Evolutionary conservation across 1,140 invertebrate species (phyloP).

Genomic region (Centruroides vittatus): DNA sequence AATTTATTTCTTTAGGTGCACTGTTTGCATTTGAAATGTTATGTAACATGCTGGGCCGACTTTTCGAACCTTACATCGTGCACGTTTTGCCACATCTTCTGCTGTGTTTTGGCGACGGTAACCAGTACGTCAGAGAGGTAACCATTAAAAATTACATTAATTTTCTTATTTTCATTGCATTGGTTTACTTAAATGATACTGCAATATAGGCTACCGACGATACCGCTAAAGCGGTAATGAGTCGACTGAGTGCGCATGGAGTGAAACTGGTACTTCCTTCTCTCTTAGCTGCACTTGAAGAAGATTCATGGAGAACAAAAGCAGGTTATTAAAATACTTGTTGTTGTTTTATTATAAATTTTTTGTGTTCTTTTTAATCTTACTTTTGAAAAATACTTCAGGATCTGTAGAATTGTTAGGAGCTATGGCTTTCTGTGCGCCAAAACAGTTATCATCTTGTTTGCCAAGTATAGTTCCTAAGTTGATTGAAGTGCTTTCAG

Average conservation of each 20-base stretch:
- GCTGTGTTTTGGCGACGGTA: slow-evolving; percentile 88
- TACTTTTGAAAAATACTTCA: slow-evolving; percentile 23
- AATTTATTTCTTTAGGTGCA: slow-evolving; percentile 44
- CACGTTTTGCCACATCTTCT: slow-evolving; percentile 89
- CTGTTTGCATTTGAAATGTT: slow-evolving; percentile 96
- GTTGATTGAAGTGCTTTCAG: slow-evolving; percentile 88
- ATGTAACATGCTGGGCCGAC: slow-evolving; percentile 79
- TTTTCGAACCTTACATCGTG: slow-evolving; percentile 98
- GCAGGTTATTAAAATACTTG: slow-evolving; percentile 42
- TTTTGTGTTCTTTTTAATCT: slow-evolving; percentile 2
- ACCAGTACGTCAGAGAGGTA: slow-evolving; percentile 46
- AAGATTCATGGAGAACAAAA: slow-evolving; percentile 98
- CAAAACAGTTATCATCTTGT: slow-evolving; percentile 94
- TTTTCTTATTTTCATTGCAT: too few relatives aligned
- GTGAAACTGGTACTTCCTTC: slow-evolving; percentile 89
- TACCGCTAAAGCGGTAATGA: slow-evolving; percentile 91
- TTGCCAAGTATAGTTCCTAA: slow-evolving; percentile 97
- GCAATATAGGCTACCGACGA: slow-evolving; percentile 69
- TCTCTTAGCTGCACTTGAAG: slow-evolving; percentile 79
- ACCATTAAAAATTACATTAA: not conserved
- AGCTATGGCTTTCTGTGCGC: slow-evolving; percentile 95
- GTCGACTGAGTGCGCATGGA: slow-evolving; percentile 86
- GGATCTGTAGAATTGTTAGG: slow-evolving; percentile 92
- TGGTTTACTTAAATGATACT: slow-evolving; percentile 23
- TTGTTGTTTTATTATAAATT: not conserved